Conservation (phyloP, 1,140 invertebrate genomes). For the Brachionus paranguensis region DNA sequence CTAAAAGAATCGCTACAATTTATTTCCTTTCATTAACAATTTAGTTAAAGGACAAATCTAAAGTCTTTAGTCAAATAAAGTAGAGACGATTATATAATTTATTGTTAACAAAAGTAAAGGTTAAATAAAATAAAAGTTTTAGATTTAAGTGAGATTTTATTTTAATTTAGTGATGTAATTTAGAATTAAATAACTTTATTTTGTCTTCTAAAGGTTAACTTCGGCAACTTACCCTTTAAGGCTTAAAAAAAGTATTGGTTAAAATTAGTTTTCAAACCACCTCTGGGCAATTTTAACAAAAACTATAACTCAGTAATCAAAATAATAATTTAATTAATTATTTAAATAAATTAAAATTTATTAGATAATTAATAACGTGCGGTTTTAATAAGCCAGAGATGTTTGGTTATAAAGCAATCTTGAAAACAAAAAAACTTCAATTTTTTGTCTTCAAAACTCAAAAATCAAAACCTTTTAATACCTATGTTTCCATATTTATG, state of each 20-base stretch:
- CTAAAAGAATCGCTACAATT: background rate
- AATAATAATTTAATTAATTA: background rate
- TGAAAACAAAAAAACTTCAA: background rate
- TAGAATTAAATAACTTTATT: background rate
- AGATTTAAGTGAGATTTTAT: background rate
- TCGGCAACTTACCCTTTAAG: conserved; percentile 7
- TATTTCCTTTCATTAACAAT: background rate
- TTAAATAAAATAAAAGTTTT: background rate
- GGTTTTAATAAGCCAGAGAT: background rate
- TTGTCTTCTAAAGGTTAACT: background rate
- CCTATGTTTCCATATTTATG: conserved; percentile 40
- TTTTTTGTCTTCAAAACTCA: background rate
- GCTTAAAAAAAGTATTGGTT: background rate
- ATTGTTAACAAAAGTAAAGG: background rate
- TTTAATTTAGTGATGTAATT: background rate
- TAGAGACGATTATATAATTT: background rate
- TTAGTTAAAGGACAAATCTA: background rate
- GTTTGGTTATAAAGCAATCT: background rate
- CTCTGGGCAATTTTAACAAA: background rate
- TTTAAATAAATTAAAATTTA: background rate
- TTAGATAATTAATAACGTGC: background rate
- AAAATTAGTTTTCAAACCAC: background rate
- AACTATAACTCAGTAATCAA: no score
- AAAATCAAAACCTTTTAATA: background rate
- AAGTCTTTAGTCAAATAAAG: background rate